Percentiles rank a stretch among this genome's conserved stretches.
Conservation (phyloP, 2,888 invertebrate species). For the Tinea trinotella region DNA sequence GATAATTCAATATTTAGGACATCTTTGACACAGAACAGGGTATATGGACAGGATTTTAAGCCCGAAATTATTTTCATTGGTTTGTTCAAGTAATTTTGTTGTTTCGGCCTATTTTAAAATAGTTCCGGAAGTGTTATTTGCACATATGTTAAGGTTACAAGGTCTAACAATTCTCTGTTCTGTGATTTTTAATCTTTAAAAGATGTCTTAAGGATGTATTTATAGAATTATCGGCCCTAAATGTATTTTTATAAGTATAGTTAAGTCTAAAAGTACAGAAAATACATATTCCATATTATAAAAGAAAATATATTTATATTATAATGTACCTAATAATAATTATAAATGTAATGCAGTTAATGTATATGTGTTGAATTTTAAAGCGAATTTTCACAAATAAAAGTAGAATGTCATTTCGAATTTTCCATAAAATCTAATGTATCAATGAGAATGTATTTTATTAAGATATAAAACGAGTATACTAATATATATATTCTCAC, state of each 20-base stretch:
- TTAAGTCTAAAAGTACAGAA: not conserved
- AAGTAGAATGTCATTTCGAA: not conserved
- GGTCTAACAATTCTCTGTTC: too few relatives aligned
- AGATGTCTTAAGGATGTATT: too few relatives aligned
- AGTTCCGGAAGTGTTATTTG: too few relatives aligned
- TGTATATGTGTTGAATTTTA: not conserved
- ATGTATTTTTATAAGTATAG: not conserved
- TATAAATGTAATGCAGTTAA: too few relatives aligned
- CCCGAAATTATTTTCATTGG: too few relatives aligned
- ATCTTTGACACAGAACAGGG: too few relatives aligned
- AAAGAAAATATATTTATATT: not conserved
- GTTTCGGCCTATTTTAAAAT: too few relatives aligned
- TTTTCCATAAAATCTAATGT: not conserved
- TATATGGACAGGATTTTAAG: too few relatives aligned
- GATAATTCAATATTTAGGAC: too few relatives aligned
- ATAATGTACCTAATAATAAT: not conserved
- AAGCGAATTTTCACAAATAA: not conserved
- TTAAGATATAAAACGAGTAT: not conserved
- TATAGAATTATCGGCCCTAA: not conserved
- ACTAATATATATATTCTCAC: not conserved
- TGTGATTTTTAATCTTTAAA: too few relatives aligned
- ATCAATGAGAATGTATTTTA: not conserved
- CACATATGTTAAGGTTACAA: too few relatives aligned
- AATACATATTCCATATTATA: not conserved
- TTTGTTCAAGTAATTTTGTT: too few relatives aligned